Evolutionary conservation across 1,140 invertebrate species (phyloP), one percentile per base, ranked within the genome.

Genomic region (roundworm (Caenorhabditis elegans)): DNA sequence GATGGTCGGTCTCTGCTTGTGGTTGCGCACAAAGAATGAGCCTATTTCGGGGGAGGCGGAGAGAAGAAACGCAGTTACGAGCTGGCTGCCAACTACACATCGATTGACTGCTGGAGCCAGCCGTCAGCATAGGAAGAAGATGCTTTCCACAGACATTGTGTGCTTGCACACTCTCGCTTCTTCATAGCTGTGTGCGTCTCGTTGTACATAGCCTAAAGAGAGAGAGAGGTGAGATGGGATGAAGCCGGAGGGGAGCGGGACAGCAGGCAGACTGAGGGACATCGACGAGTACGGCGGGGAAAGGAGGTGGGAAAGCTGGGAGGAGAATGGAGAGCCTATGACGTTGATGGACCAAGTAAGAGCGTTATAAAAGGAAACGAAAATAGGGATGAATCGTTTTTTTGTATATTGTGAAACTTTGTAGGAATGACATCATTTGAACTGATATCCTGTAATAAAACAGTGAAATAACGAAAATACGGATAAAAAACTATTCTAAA

Each of bases 71-170:
- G 26, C 53, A 31, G 53, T 34, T 60, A 34, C 5, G 28, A 60
- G 53, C 53, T 70, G 17, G 3, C 60, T 19, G 60, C 34, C 31
- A 39, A 39, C 60, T 60, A 60, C 53, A 60, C 60, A 70, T 70
- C 60, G 60, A 70, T 70, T 39, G 60, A 70, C 60, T 70, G 60
- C 60, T 22, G 22, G 60, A 70, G 60, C 17, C 13, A 39, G 60
- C 60, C 60, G 60, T 70, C 60, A 28, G 60, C 60, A 39, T n/a
- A 70, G 60, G 60, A 70, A 70, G 60, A 70, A 70, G 60, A 70
- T 70, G 60, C 60, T 70, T 70, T 70, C 34, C 36, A 70, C n/a
- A 39, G 13, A 70, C 26, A 65, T 36, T 65, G 17, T n/a, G 24
- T 36, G 55, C 31, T 26, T 28, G 34, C 55, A 34, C 55, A 34